Evolutionary conservation across 2,113 vertebrate genomes (phyloP), one percentile per base, ranked within the genome.

Genomic region (Pao palembangensis): DNA sequence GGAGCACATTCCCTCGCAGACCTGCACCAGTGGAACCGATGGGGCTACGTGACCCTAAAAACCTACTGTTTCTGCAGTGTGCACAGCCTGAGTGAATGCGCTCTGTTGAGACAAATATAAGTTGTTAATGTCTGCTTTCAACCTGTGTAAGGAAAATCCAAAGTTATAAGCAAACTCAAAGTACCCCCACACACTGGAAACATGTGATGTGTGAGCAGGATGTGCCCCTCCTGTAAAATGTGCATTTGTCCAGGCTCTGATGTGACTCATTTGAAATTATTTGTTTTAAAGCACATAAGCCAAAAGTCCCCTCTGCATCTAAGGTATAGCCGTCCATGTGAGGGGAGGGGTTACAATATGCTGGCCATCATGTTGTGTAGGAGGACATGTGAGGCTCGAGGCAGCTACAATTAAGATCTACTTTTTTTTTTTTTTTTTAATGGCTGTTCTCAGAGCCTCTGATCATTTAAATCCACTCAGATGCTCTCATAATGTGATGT

Each of bases 1-100:
- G 14, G 97, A 99, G 51, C 68, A 75, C n/a, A 21, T 85, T 1
- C 57, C 92, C 1, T 50, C 78, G 0, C 94, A 94, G 34, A 79
- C 87, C 0, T 65, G 80, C 0, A 85, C 79, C 44, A 41, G 83
- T 2, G 90, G 81, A 67, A 84, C 72, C 44, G 95, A 97, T n/a
- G 91, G 88, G 10, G 85, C 92, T 17, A 92, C 92, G 58, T 94
- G 91, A 93, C 76, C 64, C 8, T 62, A 15, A 72, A 55, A 48
- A 17, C 17, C 0, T 31, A 8, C 17, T 62, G 42, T 1, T 0
- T 52, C 50, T 56, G 44, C 60, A 52, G 25, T 50, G 61, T n/a
- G 11, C 51, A 42, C 41, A 58, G 16, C 64, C 55, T 58, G 52
- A 70, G 65, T 54, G 52, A 55, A 64, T 56, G 46, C 6, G 75